Base-by-base conservation (phyloP, 2,888 invertebrate genomes). In the Pandemis cinnamomeana region DNA sequence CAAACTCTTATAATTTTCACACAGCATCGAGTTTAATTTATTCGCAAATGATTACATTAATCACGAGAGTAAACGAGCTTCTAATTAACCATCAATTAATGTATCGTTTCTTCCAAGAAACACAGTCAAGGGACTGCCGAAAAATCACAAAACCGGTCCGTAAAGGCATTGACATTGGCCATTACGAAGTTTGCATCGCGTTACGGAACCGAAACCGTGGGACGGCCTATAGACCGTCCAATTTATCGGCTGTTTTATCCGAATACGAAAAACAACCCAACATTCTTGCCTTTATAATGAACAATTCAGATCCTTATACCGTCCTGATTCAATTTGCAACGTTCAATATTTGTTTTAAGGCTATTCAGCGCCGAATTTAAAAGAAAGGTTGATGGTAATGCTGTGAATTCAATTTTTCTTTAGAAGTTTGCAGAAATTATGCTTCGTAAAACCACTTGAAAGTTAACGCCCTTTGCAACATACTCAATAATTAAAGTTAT, bases 131-230 rank as follows among this genome's bases (percentile, higher is more conserved):
- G 58, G 27, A 42, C 13, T 58, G 46, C 72, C 71, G 66, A 71
- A 75, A 73, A 72, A 76, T 74, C 70, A 72, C 73, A 78, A 76
- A 89, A 89, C 92, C 84, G 81, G 91, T 90, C 84, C 68, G 71
- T 76, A 58, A 81, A 91, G 89, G 78, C 91, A 88, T 84, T 88
- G 91, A 91, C 91, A 83, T 84, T 84, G 86, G 82, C 86, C 87
- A 87, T 89, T 88, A 89, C 87, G 79, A 80, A 81, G 80, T 84
- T 90, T 92, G 91, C 89, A 89, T 91, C 88, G 90, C 80, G 85
- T 78, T 75, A 81, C 78, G 79, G 84, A 82, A 83, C 84, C 80
- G 82, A 78, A 79, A 77, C 80, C 80, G 80, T 80, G 76, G 82
- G 83, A 82, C 83, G 81, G 81, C 82, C 79, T 79, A 84, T 85